Conservation (phyloP, 2,888 invertebrate species). For the Rhagonycha fulva region DNA sequence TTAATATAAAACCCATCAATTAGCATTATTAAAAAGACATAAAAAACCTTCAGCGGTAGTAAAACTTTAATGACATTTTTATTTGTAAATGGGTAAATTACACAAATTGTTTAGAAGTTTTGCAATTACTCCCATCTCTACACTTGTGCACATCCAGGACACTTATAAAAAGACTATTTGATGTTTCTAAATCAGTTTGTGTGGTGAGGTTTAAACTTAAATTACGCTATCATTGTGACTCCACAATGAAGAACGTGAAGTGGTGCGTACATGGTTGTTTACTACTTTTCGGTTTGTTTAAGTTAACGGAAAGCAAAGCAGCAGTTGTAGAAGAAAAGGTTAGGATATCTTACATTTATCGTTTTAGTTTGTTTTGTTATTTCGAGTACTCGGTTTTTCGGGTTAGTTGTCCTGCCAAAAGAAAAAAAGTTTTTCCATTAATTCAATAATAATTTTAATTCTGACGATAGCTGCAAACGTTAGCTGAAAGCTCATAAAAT, state of each 20-base stretch:
- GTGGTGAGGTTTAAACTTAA: neutral
- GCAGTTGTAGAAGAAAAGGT: neutral
- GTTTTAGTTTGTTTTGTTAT: no score
- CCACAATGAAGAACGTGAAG: neutral
- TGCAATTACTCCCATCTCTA: conserved; percentile 26
- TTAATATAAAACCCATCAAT: conserved; percentile 20
- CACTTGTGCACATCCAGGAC: conserved; percentile 44
- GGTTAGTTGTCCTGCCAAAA: no score
- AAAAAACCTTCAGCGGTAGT: neutral
- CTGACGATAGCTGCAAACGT: no score
- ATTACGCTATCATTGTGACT: neutral
- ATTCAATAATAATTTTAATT: no score
- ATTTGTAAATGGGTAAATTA: neutral
- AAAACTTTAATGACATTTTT: neutral
- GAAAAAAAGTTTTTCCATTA: no score
- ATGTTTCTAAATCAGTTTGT: conserved; percentile 18
- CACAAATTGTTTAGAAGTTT: neutral
- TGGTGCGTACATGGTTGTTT: neutral
- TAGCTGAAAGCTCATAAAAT: no score
- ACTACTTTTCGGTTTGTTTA: neutral
- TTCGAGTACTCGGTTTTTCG: no score
- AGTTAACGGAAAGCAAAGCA: neutral
- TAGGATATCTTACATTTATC: neutral
- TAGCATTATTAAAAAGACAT: neutral
- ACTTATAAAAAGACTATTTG: conserved; percentile 38